These are phyloP conservation scores for Amphipyra berbera DNA, from an alignment of 2,888 invertebrate species.

Conservation along the genomic window DNA sequence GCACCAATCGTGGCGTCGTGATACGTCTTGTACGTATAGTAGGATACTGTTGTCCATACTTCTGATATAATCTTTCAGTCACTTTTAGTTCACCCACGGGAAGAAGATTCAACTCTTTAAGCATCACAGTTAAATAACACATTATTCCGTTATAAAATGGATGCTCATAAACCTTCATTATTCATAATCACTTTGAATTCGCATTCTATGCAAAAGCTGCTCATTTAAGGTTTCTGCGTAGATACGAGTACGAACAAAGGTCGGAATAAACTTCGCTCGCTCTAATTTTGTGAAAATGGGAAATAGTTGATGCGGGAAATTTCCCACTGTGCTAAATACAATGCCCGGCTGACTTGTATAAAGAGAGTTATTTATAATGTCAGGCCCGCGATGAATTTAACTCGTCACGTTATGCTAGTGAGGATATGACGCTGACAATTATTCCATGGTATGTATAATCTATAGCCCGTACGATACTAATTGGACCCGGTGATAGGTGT, in stretches of 20 bases:
- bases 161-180: conserved; percentile 5
- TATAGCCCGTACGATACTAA: conserved; percentile 25
- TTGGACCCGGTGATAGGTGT: conserved; percentile 53
- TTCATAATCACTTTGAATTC: conserved; percentile 21
- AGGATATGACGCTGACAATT: conserved; percentile 42
- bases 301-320: conserved; percentile 56
- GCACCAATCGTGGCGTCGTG: too few relatives aligned
- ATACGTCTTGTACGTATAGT: too few relatives aligned
- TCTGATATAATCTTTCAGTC: too few relatives aligned
- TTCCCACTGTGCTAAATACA: conserved; percentile 61
- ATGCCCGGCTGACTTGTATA: conserved; percentile 52
- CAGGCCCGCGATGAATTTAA: conserved; percentile 49
- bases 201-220: conserved; percentile 25
- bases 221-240: conserved; percentile 42
- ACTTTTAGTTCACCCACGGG: too few relatives aligned
- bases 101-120: neutral
- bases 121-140: neutral
- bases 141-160: neutral
- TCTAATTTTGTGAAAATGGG: conserved; percentile 59
- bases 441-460: conserved; percentile 17
- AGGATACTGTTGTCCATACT: too few relatives aligned
- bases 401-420: conserved; percentile 39
- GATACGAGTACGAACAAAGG: conserved; percentile 37
- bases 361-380: conserved; percentile 56
- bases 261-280: conserved; percentile 42